Percentiles rank a stretch among this genome's conserved stretches.
These are phyloP conservation scores for Serripes groenlandicus DNA, from an alignment of 2,888 invertebrate species.

Conservation along the genomic window DNA sequence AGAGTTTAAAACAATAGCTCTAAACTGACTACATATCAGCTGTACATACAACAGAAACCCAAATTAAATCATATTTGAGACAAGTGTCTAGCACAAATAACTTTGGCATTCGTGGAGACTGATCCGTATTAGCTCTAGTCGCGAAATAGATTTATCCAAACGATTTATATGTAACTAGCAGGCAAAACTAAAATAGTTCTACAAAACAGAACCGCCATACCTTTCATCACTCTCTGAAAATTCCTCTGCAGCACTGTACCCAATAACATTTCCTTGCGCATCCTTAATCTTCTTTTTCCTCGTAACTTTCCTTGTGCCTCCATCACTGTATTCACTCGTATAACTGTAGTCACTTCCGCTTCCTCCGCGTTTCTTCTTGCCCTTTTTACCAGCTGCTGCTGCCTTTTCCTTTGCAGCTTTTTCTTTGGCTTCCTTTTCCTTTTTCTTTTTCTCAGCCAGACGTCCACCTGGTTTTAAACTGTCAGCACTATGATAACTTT, in stretches of 20 bases:
- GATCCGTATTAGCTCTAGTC: too few relatives aligned
- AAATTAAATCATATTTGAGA: too few relatives aligned
- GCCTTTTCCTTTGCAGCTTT: conserved; percentile 62
- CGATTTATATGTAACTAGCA: too few relatives aligned
- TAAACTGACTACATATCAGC: too few relatives aligned
- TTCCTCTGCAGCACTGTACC: conserved; percentile 78
- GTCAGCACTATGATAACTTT: conserved; percentile 84
- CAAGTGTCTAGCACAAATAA: too few relatives aligned
- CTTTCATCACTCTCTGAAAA: conserved; percentile 71
- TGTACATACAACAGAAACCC: too few relatives aligned
- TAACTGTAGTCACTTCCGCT: conserved; percentile 84
- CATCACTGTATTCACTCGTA: conserved; percentile 83
- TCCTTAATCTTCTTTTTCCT: conserved; percentile 82
- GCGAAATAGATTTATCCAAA: too few relatives aligned
- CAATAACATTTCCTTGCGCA: conserved; percentile 83
- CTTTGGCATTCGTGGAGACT: too few relatives aligned
- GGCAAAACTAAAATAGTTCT: too few relatives aligned
- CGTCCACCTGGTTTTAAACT: conserved; percentile 78
- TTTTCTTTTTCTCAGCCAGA: conserved; percentile 73
- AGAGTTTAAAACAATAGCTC: too few relatives aligned
- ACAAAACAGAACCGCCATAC: too few relatives aligned
- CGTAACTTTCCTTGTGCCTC: conserved; percentile 79
- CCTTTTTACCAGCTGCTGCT: conserved; percentile 65
- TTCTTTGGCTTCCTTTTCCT: conserved; percentile 67
- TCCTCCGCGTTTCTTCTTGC: conserved; percentile 77